Base-by-base conservation (phyloP, 2,113 vertebrate genomes). In the Sinocyclocheilus maitianheensis region DNA sequence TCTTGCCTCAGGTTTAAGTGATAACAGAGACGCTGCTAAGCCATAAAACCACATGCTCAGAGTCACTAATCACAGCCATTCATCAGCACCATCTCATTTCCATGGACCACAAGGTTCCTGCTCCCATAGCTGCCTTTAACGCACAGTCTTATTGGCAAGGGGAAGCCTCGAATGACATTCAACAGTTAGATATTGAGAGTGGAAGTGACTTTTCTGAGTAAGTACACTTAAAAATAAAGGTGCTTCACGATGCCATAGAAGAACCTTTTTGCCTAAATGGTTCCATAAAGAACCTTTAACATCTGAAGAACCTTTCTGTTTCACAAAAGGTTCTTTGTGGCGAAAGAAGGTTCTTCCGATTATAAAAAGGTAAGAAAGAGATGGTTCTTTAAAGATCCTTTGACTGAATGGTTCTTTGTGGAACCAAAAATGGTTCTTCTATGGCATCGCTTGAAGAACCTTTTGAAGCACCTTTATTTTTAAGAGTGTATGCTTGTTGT, bases 31-130 rank as follows among this genome's bases (percentile, higher is more conserved):
- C 81, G 78, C 76, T 74, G 85, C 87, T 84, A 86, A 87, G 79
- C 87, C 89, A 90, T 90, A 90, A 88, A 88, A 84, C 87, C 89
- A 82, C 89, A 90, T 84, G 89, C 87, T 90, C 84, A 46, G 82
- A 78, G 87, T 84, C 72, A 30, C 87, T 90, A 90, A 90, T 90
- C 89, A 90, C 84, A 85, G 71, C 72, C 89, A 88, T 90, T 90
- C 82, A 88, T 90, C 89, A 90, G 72, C 14, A 80, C 71, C 51
- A 85, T 34, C 85, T 90, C 82, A 88, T 82, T 90, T 88, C 85
- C 85, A 71, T 84, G 78, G 69, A 46, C 74, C 24, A 75, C 43
- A 63, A 85, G 78, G 48, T 46, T 34, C 74, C n/a, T 80, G 86
- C 77, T 63, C 84, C 69, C 71, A 63, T 48, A 65, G 37, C 48